These are phyloP conservation scores for Dryoscopus gambensis DNA, from an alignment of 2,113 vertebrate genomes.

Conservation along the genomic window DNA sequence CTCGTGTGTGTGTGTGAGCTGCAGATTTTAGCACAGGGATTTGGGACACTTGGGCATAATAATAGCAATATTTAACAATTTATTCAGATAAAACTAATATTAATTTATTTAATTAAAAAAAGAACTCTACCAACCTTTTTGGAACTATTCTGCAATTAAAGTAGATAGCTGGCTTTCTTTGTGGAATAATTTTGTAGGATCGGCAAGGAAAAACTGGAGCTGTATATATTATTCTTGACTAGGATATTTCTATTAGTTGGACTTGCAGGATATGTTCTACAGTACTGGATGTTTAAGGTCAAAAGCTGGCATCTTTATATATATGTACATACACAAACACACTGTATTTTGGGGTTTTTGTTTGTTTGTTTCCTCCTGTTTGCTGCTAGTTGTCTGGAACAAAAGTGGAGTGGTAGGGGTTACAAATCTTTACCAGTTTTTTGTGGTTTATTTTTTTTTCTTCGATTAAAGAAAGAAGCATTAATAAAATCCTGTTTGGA, in stretches of 20 bases:
- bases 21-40: constrained; percentile 60
- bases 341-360: neutral
- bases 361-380: constrained; percentile 70
- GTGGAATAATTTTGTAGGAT: constrained; percentile 62
- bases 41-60: constrained; percentile 66
- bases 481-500: constrained; percentile 63
- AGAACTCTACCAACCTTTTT: constrained; percentile 78
- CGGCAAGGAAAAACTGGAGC: constrained; percentile 70
- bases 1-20: neutral
- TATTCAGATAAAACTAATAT: constrained; percentile 92
- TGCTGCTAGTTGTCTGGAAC: constrained; percentile 92
- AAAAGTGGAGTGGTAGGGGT: constrained; percentile 70
- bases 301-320: constrained; percentile 70
- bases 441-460: neutral
- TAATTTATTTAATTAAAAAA: constrained; percentile 94
- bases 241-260: constrained; percentile 70
- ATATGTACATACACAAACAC: constrained; percentile 55
- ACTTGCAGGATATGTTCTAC: constrained; percentile 58
- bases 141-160: constrained; percentile 76
- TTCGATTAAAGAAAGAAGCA: constrained; percentile 46
- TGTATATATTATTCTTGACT: constrained; percentile 71
- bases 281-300: constrained; percentile 59
- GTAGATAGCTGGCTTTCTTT: constrained; percentile 65
- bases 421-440: constrained; percentile 63
- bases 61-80: constrained; percentile 92